Evolutionary conservation across 2,113 vertebrate genomes (phyloP).

Genomic region (Tonatia bakeri): DNA sequence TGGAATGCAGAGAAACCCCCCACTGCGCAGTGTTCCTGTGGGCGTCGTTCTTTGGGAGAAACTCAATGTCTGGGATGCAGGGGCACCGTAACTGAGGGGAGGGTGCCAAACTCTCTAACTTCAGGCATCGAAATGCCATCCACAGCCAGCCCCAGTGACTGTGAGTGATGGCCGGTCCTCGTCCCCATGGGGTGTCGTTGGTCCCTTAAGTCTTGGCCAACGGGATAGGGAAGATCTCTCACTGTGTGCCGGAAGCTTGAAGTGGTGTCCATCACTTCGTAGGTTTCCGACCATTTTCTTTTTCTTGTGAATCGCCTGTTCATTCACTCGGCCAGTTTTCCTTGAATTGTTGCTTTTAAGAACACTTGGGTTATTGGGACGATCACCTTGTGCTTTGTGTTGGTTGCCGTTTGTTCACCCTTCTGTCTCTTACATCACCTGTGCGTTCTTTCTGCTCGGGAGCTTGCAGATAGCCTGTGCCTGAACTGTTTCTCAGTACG

Average conservation of each 20-base stretch:
- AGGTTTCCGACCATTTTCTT: neutral
- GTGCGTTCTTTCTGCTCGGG: neutral
- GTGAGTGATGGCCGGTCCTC: neutral
- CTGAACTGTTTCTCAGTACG: neutral
- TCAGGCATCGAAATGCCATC: neutral
- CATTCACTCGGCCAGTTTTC: neutral
- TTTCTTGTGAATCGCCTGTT: neutral
- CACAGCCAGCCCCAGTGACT: neutral
- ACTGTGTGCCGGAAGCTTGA: neutral
- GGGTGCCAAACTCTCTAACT: neutral
- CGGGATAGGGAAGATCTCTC: neutral
- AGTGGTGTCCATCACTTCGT: neutral
- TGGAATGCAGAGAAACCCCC: neutral
- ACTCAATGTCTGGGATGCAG: neutral
- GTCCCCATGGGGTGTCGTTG: accelerated
- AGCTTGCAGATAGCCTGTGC: neutral
- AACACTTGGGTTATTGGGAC: neutral
- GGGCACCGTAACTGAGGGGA: neutral
- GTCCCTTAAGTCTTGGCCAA: neutral
- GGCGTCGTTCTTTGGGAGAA: neutral
- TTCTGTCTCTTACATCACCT: neutral
- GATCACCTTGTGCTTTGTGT: neutral
- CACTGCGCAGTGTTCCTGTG: accelerated
- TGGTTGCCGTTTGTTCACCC: neutral
- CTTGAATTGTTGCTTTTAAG: neutral